Evolutionary conservation across 2,113 vertebrate genomes (phyloP).

Genomic region (Platichthys stellatus): DNA sequence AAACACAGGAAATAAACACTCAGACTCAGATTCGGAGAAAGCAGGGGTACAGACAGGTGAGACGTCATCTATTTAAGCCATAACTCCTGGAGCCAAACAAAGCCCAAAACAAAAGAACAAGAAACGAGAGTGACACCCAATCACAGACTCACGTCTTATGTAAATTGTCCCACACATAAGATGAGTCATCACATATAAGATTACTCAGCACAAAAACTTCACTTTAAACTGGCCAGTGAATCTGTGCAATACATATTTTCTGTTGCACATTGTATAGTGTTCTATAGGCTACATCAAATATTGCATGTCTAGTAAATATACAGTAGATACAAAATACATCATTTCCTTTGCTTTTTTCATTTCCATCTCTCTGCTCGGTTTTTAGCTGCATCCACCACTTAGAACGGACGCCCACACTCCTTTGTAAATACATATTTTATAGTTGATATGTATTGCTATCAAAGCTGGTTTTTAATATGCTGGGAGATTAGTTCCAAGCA

Average conservation of each 20-base stretch:
- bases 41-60: not conserved
- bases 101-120: not conserved
- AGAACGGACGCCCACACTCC: constrained; percentile 18
- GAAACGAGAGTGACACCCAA: not conserved
- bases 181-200: not conserved
- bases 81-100: constrained; percentile 10
- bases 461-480: constrained; percentile 65
- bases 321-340: not conserved
- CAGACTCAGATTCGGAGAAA: constrained; percentile 2
- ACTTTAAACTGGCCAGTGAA: not conserved
- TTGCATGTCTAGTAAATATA: not conserved
- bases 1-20: constrained; percentile 18
- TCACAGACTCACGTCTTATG: not conserved
- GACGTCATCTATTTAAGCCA: not conserved
- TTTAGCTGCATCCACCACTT: constrained; percentile 11
- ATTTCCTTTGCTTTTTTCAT: not conserved
- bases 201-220: not conserved
- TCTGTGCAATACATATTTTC: not conserved
- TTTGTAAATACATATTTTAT: constrained; percentile 50
- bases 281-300: not conserved
- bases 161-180: not conserved
- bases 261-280: not conserved
- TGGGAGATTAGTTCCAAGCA: constrained; percentile 71
- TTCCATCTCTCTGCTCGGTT: constrained; percentile 1
- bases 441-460: constrained; percentile 60